Evolutionary conservation across 2,888 invertebrate genomes (phyloP), one percentile per base, ranked within the genome.

Genomic region (Meloe dianella): DNA sequence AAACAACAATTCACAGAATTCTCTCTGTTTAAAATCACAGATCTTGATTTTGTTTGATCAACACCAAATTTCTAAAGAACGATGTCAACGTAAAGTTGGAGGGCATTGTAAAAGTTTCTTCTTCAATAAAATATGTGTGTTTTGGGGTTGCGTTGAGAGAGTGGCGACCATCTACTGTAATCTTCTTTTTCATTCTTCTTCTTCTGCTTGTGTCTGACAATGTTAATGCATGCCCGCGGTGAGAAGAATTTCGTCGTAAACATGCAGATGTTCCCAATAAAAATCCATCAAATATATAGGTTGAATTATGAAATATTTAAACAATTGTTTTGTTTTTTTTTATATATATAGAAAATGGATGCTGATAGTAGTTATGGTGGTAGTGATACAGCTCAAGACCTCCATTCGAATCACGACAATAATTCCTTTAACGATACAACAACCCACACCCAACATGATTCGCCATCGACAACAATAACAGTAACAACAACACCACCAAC

Each of bases 301-400:
- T 41, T 41, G 41, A 41, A 32, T 32, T 32, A 32, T 32, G 27
- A 27, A 27, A 27, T 27, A 27, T 32, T 41, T 38, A 4, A 38
- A 32, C 12, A 32, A 32, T 68, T 67, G 27, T 65, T 41, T 68
- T 70, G n/a, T n/a, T n/a, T n/a, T n/a, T n/a, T n/a, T n/a, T n/a
- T n/a, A n/a, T n/a, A n/a, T n/a, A n/a, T n/a, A 32, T 69, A 74
- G 74, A 67, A 51, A 65, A 84, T 84, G 84, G 84, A 84, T 73
- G 83, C 84, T 41, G 84, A 84, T 73, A 84, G 83, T 73, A 84
- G 84, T 74, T 84, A 84, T 72, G 84, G 83, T 41, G 84, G 84
- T 71, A 83, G 83, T 76, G 84, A 84, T 74, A 83, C 83, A 51
- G 83, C 84, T 66, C 84, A 83, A 73, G 83, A 84, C 71, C 76